phyloP scores from a whole-genome alignment of 1,140 invertebrate genomes.

The Heliconius himera region DNA sequence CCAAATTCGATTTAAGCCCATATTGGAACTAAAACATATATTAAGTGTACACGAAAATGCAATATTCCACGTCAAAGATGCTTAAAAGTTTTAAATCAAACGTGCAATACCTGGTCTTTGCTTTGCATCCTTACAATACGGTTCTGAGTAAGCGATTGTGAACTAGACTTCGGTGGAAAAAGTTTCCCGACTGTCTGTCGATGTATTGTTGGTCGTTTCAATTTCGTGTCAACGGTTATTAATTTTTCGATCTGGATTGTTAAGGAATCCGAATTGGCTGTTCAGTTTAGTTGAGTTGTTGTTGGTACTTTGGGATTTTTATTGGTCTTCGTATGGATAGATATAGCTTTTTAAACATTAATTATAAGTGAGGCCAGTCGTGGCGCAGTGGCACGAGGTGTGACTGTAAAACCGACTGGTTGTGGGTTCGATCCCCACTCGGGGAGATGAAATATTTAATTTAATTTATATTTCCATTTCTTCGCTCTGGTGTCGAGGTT shows the following conservation, averaged over 20 bases:
- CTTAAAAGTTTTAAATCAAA: conserved; percentile 79
- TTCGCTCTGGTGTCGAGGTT: too few relatives aligned
- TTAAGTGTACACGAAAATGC: conserved; percentile 71
- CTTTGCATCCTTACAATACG: conserved; percentile 72
- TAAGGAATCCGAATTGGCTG: conserved; percentile 44
- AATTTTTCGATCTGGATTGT: conserved; percentile 48
- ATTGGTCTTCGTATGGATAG: background rate
- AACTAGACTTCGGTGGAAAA: conserved; percentile 68
- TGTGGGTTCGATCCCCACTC: too few relatives aligned
- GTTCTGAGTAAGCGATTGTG: conserved; percentile 52
- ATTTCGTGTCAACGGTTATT: conserved; percentile 58
- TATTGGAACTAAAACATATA: conserved; percentile 57
- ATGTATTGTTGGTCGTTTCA: conserved; percentile 58
- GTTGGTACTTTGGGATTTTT: background rate
- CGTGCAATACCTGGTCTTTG: conserved; percentile 43
- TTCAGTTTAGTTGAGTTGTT: background rate
- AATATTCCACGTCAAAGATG: conserved; percentile 73
- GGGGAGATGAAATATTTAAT: too few relatives aligned
- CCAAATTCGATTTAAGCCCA: conserved; percentile 31
- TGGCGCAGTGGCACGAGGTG: too few relatives aligned
- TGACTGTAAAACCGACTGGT: too few relatives aligned
- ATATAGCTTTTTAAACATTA: too few relatives aligned
- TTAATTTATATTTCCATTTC: too few relatives aligned
- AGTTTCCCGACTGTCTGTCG: conserved; percentile 65
- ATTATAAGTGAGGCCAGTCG: too few relatives aligned